These are phyloP conservation scores for Hylaeus anthracinus DNA, from an alignment of 1,140 invertebrate genomes.

Conservation along the genomic window DNA sequence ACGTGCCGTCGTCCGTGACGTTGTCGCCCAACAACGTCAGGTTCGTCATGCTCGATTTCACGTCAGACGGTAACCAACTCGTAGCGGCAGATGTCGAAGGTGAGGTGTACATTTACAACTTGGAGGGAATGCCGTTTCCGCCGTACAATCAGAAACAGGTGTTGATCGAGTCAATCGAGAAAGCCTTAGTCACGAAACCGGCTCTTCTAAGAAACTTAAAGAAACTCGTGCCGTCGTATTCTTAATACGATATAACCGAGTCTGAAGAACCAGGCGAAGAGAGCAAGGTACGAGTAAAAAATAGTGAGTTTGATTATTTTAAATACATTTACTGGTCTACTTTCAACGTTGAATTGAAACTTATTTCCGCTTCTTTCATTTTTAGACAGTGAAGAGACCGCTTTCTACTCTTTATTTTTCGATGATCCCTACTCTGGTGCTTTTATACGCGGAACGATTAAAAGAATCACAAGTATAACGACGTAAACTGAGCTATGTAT, in stretches of 20 bases:
- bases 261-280: no score
- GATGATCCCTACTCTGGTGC: no score
- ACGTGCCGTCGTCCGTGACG: conserved; percentile 84
- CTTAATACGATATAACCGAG: background rate
- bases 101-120: conserved; percentile 83
- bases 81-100: conserved; percentile 85
- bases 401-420: no score
- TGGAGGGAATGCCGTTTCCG: conserved; percentile 86
- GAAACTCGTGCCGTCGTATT: conserved; percentile 72
- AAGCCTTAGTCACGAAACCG: conserved; percentile 84
- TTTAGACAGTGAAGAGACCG: no score
- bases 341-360: no score
- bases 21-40: conserved; percentile 74
- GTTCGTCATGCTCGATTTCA: conserved; percentile 83
- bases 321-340: no score
- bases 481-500: no score
- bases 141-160: conserved; percentile 84
- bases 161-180: conserved; percentile 83
- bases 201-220: conserved; percentile 82
- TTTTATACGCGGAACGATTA: no score
- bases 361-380: no score
- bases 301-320: no score
- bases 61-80: conserved; percentile 84
- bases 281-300: no score
- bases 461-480: no score